These are phyloP conservation scores for Peromyscus maniculatus DNA, from an alignment of 2,113 vertebrate species.

Conservation along the genomic window DNA sequence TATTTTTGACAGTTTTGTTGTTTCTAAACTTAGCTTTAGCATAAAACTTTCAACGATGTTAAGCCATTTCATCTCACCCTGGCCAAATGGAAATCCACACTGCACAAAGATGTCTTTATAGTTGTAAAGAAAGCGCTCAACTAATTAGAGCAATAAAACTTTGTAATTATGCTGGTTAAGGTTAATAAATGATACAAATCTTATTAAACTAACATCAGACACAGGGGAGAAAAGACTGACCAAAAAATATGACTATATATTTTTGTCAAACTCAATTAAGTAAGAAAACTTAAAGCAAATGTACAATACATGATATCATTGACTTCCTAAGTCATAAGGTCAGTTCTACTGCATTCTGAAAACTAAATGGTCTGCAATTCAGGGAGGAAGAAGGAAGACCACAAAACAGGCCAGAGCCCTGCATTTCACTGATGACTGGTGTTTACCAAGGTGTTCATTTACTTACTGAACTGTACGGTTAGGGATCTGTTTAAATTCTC, in stretches of 20 bases:
- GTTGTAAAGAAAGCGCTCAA: slow-evolving; percentile 8
- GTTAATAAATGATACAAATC: neutral
- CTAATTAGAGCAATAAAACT: neutral
- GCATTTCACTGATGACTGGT: neutral
- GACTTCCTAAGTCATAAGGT: slow-evolving; percentile 28
- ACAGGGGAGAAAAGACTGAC: neutral
- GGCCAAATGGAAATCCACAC: neutral
- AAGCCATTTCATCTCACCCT: neutral
- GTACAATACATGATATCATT: slow-evolving; percentile 38
- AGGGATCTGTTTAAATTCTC: slow-evolving; percentile 38
- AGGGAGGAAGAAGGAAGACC: neutral
- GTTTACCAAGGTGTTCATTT: slow-evolving; percentile 45
- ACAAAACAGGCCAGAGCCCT: neutral
- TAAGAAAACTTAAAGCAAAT: slow-evolving; percentile 1
- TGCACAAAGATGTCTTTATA: neutral
- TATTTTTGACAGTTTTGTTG: neutral
- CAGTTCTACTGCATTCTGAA: neutral
- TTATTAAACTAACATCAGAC: neutral
- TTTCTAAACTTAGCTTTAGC: neutral
- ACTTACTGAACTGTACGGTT: neutral
- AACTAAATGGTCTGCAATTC: slow-evolving; percentile 44
- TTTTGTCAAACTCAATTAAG: slow-evolving; percentile 7
- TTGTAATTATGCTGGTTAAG: neutral
- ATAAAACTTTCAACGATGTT: neutral
- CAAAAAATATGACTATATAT: neutral